Conservation (phyloP, 2,113 vertebrate genomes). For the Pelobates fuscus region DNA sequence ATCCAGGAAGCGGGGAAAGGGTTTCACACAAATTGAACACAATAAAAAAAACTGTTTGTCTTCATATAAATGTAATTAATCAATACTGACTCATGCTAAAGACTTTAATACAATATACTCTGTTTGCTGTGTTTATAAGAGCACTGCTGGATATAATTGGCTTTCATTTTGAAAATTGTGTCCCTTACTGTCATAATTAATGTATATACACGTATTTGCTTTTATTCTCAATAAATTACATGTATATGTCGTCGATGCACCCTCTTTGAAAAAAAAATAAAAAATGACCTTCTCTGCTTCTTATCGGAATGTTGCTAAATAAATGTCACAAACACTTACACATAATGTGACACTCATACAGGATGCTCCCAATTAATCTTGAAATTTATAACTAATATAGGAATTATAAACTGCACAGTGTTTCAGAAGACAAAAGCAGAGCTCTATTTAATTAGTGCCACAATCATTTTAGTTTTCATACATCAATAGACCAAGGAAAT, state of each 20-base stretch:
- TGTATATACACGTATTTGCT: not conserved
- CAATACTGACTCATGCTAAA: no score
- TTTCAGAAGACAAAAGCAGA: not conserved
- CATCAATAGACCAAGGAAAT: not conserved
- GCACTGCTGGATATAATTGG: not conserved
- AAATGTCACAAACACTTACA: conserved; percentile 4
- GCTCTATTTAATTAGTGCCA: conserved; percentile 4
- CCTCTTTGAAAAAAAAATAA: no score
- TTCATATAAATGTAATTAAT: no score
- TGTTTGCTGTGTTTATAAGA: no score
- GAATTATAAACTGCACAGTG: conserved; percentile 3
- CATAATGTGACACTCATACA: not conserved
- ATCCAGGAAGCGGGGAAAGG: no score
- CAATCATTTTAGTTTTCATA: not conserved
- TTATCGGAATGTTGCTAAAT: not conserved
- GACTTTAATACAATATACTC: no score
- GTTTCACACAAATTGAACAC: no score
- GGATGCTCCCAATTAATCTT: conserved; percentile 7
- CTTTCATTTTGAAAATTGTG: not conserved
- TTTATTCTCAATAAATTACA: not conserved
- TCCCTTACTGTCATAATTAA: not conserved
- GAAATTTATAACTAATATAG: not conserved
- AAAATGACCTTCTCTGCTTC: not conserved
- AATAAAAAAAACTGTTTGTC: no score
- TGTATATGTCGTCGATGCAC: not conserved